Percentiles rank a stretch among this genome's conserved stretches.
Evolutionary conservation across 2,113 vertebrate species (phyloP).

Genomic region (human): GRCh38 chr19:3301501-3302000

Average conservation of each 20-base stretch:
- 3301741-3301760: neutral
- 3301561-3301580: neutral
- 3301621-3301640: neutral
- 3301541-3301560: neutral
- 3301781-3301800: too few species aligned
- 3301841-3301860: too few species aligned
- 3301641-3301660: neutral
- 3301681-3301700: neutral
- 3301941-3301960: too few species aligned
- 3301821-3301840: too few species aligned
- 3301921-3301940: too few species aligned
- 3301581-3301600: neutral
- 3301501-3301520: neutral
- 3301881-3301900: too few species aligned
- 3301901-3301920: too few species aligned
- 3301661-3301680: neutral
- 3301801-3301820: neutral
- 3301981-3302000: too few species aligned
- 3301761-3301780: neutral
- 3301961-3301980: too few species aligned
- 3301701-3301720: neutral
- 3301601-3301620: neutral
- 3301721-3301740: neutral
- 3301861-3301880: too few species aligned
- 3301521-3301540: neutral